Conservation (phyloP, 2,888 invertebrate genomes). For the Andricus quercusramuli region DNA sequence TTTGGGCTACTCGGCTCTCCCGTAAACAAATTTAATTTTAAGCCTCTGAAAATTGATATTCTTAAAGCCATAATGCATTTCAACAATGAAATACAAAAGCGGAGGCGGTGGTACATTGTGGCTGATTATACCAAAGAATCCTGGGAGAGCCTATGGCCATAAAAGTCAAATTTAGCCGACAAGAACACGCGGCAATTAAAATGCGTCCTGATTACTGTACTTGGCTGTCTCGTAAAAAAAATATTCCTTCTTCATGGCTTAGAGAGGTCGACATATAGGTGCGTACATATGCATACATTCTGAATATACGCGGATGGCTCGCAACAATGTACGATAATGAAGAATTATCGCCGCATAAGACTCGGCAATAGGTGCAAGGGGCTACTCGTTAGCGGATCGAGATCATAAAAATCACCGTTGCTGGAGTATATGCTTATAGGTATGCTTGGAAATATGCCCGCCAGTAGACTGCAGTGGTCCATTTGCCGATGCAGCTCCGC, state of each 20-base stretch:
- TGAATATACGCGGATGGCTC: conserved; percentile 54
- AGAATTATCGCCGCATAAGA: conserved; percentile 76
- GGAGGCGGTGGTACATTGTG: conserved; percentile 21
- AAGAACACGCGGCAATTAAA: conserved; percentile 55
- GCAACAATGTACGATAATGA: conserved; percentile 78
- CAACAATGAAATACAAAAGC: conserved; percentile 8
- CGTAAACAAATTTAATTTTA: no score
- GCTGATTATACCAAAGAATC: conserved; percentile 38
- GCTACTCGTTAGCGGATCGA: conserved; percentile 73
- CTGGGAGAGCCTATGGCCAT: conserved; percentile 14
- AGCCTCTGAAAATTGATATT: not conserved
- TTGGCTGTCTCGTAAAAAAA: conserved; percentile 49
- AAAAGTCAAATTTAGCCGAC: conserved; percentile 53
- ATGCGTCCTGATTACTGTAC: conserved; percentile 52
- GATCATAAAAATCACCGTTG: conserved; percentile 75
- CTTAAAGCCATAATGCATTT: not conserved
- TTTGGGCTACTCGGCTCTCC: no score
- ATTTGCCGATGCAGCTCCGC: conserved; percentile 44
- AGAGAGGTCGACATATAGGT: conserved; percentile 48
- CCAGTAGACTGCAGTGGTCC: not conserved
- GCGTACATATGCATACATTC: conserved; percentile 43
- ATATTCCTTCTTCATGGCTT: conserved; percentile 47
- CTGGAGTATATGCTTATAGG: conserved; percentile 50
- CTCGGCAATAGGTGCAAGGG: conserved; percentile 51
- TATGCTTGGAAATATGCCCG: conserved; percentile 41